Evolutionary conservation across 2,113 vertebrate genomes (phyloP).

Genomic region (Spilogale gracilis): DNA sequence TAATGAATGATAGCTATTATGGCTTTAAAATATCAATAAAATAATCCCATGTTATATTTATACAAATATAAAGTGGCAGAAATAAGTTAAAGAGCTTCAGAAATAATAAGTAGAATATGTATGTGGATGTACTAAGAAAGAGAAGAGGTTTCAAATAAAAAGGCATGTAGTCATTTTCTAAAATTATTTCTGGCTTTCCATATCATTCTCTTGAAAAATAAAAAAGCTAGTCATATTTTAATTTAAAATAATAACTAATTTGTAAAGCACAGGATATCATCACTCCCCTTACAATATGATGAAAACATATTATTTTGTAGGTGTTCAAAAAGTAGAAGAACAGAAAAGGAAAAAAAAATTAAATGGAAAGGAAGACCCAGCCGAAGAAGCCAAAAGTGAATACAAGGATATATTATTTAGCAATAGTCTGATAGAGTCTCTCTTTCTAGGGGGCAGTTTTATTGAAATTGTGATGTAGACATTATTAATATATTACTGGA

Average conservation of each 20-base stretch:
- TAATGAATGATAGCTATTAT: slow-evolving; percentile 25
- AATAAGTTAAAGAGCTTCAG: slow-evolving; percentile 34
- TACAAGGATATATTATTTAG: neutral
- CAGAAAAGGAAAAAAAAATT: neutral
- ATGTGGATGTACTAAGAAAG: neutral
- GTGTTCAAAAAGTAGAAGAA: neutral
- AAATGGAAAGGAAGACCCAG: neutral
- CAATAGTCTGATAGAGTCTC: neutral
- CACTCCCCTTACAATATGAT: neutral
- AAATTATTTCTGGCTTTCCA: neutral
- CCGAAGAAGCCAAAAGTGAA: neutral
- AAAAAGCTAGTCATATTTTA: neutral
- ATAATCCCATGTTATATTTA: neutral
- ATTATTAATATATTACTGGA: neutral
- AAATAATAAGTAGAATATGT: neutral
- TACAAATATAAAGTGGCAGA: neutral
- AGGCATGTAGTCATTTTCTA: neutral
- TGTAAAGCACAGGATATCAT: neutral
- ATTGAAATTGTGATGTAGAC: neutral
- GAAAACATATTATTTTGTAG: neutral
- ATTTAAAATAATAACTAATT: neutral
- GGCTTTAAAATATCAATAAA: slow-evolving; percentile 38
- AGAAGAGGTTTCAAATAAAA: slow-evolving; percentile 28
- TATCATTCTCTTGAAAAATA: slow-evolving; percentile 20
- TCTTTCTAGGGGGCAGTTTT: neutral